These are phyloP conservation scores for Periophthalmus magnuspinnatus DNA, from an alignment of 2,797 vertebrate species.

Conservation along the genomic window DNA sequence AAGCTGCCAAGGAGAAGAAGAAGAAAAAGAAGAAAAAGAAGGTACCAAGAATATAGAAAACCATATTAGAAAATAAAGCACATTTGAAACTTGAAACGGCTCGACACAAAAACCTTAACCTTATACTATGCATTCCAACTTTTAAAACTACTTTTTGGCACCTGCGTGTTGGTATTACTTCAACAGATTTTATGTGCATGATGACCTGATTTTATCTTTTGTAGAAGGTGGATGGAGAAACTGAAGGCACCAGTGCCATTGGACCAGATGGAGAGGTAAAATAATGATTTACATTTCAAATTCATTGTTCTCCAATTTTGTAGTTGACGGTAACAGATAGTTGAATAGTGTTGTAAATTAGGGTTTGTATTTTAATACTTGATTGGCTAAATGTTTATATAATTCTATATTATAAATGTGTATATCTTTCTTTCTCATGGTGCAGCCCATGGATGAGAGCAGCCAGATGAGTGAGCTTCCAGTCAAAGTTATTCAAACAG, in stretches of 20 bases:
- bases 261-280: conserved; percentile 96
- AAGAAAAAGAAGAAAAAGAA: conserved; percentile 90
- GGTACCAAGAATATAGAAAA: conserved; percentile 72
- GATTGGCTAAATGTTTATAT: neutral
- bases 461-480: conserved; percentile 99
- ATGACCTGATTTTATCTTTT: conserved; percentile 21
- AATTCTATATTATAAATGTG: neutral
- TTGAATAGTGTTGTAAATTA: neutral
- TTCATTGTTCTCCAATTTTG: neutral
- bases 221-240: conserved; percentile 89
- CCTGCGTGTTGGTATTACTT: neutral
- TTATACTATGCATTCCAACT: neutral
- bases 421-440: neutral
- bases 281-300: neutral
- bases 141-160: neutral
- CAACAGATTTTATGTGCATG: neutral
- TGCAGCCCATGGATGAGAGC: conserved; percentile 94
- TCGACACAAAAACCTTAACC: no score
- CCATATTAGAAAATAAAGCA: neutral
- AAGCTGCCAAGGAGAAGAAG: conserved; percentile 97
- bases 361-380: neutral
- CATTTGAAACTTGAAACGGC: no score
- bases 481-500: conserved; percentile 97
- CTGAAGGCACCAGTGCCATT: conserved; percentile 86
- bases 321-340: neutral